These are phyloP conservation scores for Halictus quadricinctus DNA, from an alignment of 2,888 invertebrate species.

Conservation along the genomic window DNA sequence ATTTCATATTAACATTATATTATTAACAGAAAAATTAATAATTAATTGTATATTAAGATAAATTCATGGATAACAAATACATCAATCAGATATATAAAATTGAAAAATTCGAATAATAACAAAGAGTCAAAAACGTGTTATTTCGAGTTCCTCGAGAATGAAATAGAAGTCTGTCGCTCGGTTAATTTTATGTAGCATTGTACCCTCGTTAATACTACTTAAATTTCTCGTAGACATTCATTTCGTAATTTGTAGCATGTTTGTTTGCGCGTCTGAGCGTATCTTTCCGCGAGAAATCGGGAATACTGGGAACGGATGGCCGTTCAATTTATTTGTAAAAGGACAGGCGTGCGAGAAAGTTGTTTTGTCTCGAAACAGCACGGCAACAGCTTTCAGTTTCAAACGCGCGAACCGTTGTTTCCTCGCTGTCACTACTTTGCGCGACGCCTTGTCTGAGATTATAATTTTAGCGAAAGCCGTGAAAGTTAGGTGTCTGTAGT, in stretches of 20 bases:
- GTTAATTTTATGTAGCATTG: too few relatives aligned
- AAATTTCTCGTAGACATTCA: neutral
- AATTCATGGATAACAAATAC: too few relatives aligned
- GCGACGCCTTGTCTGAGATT: neutral
- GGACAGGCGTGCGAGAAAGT: conserved; percentile 2
- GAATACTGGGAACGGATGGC: neutral
- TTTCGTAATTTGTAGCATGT: neutral
- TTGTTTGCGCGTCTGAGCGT: neutral
- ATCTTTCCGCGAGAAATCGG: neutral
- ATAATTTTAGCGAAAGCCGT: conserved; percentile 15
- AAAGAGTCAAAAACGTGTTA: neutral
- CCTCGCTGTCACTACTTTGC: neutral
- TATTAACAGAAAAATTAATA: neutral
- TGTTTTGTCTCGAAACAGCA: neutral
- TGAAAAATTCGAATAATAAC: neutral
- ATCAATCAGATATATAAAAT: neutral
- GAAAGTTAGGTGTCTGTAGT: conserved; percentile 12
- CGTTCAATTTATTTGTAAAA: neutral
- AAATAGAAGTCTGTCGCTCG: neutral
- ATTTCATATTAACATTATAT: neutral
- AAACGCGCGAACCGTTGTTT: neutral
- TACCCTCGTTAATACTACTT: neutral
- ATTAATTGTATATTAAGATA: neutral
- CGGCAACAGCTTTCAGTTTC: conserved; percentile 11
- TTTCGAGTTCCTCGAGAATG: neutral